Evolutionary conservation across 23 tunicate species (phyloP), one percentile per base, ranked within the genome.

Genomic region (Styela plicata): DNA sequence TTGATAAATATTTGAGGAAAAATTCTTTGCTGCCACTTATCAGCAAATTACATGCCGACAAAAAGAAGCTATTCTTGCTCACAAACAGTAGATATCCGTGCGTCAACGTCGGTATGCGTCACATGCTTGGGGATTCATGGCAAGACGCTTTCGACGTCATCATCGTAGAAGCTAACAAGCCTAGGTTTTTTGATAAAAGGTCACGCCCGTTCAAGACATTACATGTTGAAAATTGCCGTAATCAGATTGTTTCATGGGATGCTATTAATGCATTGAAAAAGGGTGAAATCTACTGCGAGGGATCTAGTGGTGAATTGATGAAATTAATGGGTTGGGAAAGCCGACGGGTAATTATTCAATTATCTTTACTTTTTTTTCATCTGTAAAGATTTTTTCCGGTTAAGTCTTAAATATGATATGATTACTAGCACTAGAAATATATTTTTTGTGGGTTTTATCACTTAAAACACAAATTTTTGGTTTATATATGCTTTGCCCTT

Each of bases 101-200:
- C 76, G 92, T 91, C 36, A 74, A 87, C 73, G 57, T 61, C 77
- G 99, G 99, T 22, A 91, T 96, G 84, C n/a, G 79, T 5, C 91
- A 88, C 76, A 44, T 96, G 30, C 29, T 89, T 31, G 94, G 95
- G 0, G 33, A 76, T 3, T 97, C 85, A 44, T 96, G 99, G 97
- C 85, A 79, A 33, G 99, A 96, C 34, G 97, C 90, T 0, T 96
- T 96, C 73, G 97, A 96, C 83, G 87, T 96, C n/a, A 84, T 91
- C 16, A 88, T 96, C 31, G 92, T 88, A 20, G 88, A 96, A 82
- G 97, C 99, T 2, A 85, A 86, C 70, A 96, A 96, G 80, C 99
- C 99, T 33, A 29, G 70, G n/a, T 96, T 96, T 73, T 96, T 96
- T 73, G 80, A 87, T 30, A 65, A 78, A 52, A 71, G 75, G 16